Percentiles rank a stretch among this genome's conserved stretches.
Evolutionary conservation across 2,113 vertebrate species (phyloP).

Genomic region (Mustelus asterias): DNA sequence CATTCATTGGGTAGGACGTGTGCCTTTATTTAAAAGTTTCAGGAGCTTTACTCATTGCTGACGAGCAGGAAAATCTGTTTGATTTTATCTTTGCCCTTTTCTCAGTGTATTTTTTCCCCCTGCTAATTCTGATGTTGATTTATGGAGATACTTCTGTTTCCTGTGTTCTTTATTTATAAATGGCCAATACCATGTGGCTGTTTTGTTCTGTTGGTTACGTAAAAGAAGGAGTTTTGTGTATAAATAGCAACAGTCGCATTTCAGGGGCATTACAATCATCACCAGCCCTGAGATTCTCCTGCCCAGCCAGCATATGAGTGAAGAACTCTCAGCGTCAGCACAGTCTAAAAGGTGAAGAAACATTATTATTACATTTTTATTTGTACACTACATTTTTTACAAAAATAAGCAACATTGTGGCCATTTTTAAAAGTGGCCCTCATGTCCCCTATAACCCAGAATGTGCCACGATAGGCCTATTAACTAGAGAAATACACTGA

Average conservation of each 20-base stretch:
- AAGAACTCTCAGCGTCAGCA: neutral
- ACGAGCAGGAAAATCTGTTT: neutral
- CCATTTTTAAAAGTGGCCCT: neutral
- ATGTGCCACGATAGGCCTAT: neutral
- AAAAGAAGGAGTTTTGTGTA: neutral
- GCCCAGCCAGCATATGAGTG: neutral
- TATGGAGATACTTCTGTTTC: neutral
- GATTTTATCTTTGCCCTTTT: neutral
- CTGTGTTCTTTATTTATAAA: neutral
- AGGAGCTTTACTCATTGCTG: neutral
- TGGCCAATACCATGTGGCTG: neutral
- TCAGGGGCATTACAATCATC: neutral
- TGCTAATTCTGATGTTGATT: neutral
- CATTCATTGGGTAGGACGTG: neutral
- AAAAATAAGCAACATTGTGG: neutral
- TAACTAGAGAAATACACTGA: neutral
- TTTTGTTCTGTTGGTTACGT: neutral
- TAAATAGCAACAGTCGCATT: too few species aligned
- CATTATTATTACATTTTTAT: neutral
- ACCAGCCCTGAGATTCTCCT: neutral
- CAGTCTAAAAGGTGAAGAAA: neutral
- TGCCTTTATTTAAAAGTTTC: conserved; percentile 1
- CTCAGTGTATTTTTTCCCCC: neutral
- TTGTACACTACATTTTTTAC: neutral
- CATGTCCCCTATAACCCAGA: neutral